Percentiles rank a stretch among this genome's conserved stretches.
Conservation (phyloP, 2,113 vertebrate genomes). For the Jaculus jaculus region DNA sequence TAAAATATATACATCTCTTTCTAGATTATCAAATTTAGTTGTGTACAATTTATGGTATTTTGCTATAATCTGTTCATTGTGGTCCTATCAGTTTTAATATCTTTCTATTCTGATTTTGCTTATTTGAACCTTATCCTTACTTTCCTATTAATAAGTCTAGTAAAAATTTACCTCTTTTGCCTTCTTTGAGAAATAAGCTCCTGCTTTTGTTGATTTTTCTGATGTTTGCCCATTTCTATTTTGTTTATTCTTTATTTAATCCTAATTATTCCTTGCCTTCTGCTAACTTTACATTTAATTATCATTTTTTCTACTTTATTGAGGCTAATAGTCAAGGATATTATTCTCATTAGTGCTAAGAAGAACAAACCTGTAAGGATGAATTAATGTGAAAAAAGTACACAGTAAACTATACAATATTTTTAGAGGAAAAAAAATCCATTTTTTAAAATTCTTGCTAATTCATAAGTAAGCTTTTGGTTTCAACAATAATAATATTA, state of each 20-base stretch:
- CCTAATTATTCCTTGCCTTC: not conserved
- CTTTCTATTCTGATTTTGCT: not conserved
- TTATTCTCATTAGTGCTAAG: not conserved
- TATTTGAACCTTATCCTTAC: not conserved
- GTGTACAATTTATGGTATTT: not conserved
- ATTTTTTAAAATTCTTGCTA: slow-evolving; percentile 6
- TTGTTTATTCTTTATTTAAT: not conserved
- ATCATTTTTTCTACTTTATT: not conserved
- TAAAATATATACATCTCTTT: not conserved
- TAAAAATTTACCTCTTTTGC: not conserved
- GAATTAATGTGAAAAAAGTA: not conserved
- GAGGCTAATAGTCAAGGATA: not conserved
- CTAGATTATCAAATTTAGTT: not conserved
- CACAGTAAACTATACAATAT: not conserved
- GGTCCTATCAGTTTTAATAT: not conserved
- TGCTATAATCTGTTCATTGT: not conserved
- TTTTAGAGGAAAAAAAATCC: not conserved
- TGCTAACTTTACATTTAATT: not conserved
- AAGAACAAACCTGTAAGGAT: not conserved
- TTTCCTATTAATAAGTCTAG: not conserved
- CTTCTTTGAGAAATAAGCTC: not conserved
- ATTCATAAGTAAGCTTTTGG: not conserved
- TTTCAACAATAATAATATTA: not conserved
- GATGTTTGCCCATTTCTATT: not conserved
- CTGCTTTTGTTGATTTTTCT: not conserved